These are phyloP conservation scores for Amblyteles armatorius DNA, from an alignment of 2,888 invertebrate genomes.

Conservation along the genomic window DNA sequence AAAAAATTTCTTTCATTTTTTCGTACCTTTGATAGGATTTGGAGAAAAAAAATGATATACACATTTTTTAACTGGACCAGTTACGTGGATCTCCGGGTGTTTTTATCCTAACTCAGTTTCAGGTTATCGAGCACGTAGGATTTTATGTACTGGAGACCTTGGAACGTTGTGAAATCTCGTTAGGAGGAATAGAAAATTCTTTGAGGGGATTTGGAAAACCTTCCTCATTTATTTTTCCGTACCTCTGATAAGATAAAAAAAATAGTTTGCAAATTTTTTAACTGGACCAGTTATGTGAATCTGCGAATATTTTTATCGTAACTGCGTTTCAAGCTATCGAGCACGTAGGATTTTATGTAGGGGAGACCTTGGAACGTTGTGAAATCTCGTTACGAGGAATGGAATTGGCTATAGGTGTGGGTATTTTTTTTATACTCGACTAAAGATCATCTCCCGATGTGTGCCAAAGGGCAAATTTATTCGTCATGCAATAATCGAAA, in stretches of 20 bases:
- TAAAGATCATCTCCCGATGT: slow-evolving; percentile 6
- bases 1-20: neutral
- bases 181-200: neutral
- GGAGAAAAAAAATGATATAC: too few relatives aligned
- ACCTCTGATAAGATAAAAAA: too few relatives aligned
- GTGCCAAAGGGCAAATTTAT: slow-evolving; percentile 3
- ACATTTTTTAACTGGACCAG: too few relatives aligned
- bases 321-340: too few relatives aligned
- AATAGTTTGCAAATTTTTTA: too few relatives aligned
- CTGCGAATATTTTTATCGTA: too few relatives aligned
- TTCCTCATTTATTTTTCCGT: neutral
- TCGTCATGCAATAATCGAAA: neutral
- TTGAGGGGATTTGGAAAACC: neutral
- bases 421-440: neutral
- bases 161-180: neutral
- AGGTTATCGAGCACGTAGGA: neutral
- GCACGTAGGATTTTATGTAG: neutral
- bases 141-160: neutral
- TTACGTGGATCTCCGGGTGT: too few relatives aligned
- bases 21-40: too few relatives aligned
- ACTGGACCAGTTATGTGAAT: too few relatives aligned
- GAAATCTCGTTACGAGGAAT: neutral
- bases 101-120: too few relatives aligned
- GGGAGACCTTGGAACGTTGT: neutral
- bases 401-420: neutral